Percentiles rank a stretch among this genome's conserved stretches.
Conservation (phyloP, 2,113 vertebrate species). For the Emydocephalus ijimae region DNA sequence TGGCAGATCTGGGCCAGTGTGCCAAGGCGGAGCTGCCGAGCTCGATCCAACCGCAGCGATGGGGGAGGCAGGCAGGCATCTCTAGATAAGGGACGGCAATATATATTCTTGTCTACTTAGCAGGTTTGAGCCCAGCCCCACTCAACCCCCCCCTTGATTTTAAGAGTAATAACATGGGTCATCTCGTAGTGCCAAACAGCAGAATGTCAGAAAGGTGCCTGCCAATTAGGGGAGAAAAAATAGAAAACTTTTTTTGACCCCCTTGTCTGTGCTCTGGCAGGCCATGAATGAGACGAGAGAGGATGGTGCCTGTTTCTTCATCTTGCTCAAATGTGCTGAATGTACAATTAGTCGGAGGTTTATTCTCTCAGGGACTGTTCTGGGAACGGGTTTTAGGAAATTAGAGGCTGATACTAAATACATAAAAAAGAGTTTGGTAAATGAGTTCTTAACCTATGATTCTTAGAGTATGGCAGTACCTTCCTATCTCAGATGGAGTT, state of each 20-base stretch:
- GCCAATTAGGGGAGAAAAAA: not conserved
- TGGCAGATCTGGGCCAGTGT: constrained; percentile 68
- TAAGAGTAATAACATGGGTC: not conserved
- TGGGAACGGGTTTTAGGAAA: not conserved
- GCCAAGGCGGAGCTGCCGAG: constrained; percentile 37
- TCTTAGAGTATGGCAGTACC: not conserved
- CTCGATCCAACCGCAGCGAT: not conserved
- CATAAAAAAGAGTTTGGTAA: not conserved
- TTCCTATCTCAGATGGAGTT: not conserved
- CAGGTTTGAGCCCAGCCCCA: fast-evolving
- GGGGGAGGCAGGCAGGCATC: not conserved
- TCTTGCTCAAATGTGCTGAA: not conserved
- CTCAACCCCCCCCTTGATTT: not conserved
- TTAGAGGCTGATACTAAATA: not conserved
- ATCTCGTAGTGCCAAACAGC: not conserved
- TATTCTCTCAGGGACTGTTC: not conserved
- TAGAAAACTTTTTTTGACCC: not conserved
- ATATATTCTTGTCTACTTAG: not conserved
- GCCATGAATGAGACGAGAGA: not conserved
- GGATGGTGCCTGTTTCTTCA: not conserved
- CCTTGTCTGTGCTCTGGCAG: not conserved
- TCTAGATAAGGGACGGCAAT: not conserved
- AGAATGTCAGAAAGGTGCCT: not conserved
- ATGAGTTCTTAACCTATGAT: not conserved
- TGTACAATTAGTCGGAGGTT: not conserved